Evolutionary conservation across 2,888 invertebrate species (phyloP), one percentile per base, ranked within the genome.

Genomic region (Polyommatus icarus): DNA sequence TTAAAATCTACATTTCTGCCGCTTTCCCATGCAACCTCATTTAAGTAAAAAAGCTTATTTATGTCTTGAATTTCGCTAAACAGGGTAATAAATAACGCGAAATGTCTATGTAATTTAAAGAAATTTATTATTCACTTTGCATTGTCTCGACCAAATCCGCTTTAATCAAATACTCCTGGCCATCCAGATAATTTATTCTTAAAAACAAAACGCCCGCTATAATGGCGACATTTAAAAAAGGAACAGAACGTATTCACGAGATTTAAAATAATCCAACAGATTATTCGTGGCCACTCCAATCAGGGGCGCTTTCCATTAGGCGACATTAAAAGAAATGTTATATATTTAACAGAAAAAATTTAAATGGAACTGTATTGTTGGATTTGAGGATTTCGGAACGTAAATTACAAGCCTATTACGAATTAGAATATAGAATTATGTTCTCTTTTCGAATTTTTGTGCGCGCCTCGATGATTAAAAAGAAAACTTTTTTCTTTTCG

Each of bases 201-300:
- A 18, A 75, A 73, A 75, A 75, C 29, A 59, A 77, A 76, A 76
- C 76, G 61, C 46, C 18, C 71, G 67, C 61, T 50, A 54, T 78
- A 80, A 80, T 79, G 71, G 67, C 40, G 54, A 76, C 59, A 79
- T 79, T 81, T 76, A 80, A 79, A 77, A 77, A 77, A 75, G 77
- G 67, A 71, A 67, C 72, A 78, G 20, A 78, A 78, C 76, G 79
- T 79, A 80, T 79, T 77, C 71, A 78, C 29, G 78, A 78, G 80
- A 80, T 81, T 82, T 81, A 79, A 82, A 82, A 82, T 80, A 82
- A 83, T 79, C 83, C 78, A 67, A 61, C n/a, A 79, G 82, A 81
- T 83, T 83, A 82, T 78, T 77, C 78, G 80, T 79, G 81, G 78
- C 82, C 83, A 83, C 83, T 83, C 82, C 83, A 83, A 83, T 83